Base-by-base conservation (phyloP, 2,113 vertebrate species). In the Neomonachus schauinslandi region DNA sequence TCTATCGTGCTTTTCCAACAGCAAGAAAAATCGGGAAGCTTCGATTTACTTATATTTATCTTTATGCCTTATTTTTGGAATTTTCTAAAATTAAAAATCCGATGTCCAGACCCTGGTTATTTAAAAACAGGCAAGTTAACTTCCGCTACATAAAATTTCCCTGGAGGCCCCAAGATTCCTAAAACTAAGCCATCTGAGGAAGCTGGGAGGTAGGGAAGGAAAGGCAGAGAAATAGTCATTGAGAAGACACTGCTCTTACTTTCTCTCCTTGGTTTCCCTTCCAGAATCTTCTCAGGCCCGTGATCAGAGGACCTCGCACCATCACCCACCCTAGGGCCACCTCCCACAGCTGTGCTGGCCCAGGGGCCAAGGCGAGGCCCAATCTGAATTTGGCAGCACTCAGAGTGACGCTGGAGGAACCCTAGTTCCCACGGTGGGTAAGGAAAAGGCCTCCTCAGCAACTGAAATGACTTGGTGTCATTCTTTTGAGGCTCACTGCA, bases 51-150 rank as follows among this genome's bases (percentile, higher is more conserved):
- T 89, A 6, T 79, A 74, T 69, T 89, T 92, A 42, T 77, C 53
- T 36, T 80, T 49, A 89, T 57, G 51, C n/a, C 77, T 95, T 95
- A 82, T 96, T 77, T 97, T 91, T 89, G 59, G 59, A 94, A 51
- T 95, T 89, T 96, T 91, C 94, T 89, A 96, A 89, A 87, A 89
- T 95, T 94, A 96, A 97, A 96, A 95, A 36, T 8, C 42, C 61
- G 63, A 65, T 36, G 55, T 85, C 39, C 39, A 15, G 53, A 84
- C 49, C 77, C 92, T 51, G 59, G 84, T 85, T 82, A 65, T 85
- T 97, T 96, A 81, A 93, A 96, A 97, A 89, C 55, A 88, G 80
- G 90, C 90, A 69, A 84, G 53, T 86, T 79, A 79, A 77, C 90
- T 95, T 96, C 31, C 7, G 11, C n/a, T 80, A 87, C 31, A 49